Evolutionary conservation across 2,113 vertebrate genomes (phyloP).

Genomic region (Maylandia zebra): DNA sequence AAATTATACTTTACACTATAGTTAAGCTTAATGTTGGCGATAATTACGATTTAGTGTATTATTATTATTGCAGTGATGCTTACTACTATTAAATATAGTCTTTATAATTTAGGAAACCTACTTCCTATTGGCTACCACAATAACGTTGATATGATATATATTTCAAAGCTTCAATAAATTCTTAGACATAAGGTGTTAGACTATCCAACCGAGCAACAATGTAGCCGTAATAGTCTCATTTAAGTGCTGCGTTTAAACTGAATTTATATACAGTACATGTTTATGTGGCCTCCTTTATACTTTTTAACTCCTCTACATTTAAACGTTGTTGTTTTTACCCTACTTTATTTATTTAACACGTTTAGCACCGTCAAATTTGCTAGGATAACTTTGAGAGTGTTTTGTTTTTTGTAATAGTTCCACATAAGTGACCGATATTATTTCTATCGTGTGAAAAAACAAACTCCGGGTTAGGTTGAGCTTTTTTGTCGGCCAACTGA

Average conservation of each 20-base stretch:
- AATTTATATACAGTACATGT: background rate
- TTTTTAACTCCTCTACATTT: background rate
- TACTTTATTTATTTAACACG: background rate
- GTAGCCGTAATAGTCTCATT: background rate
- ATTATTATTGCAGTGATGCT: background rate
- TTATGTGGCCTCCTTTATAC: background rate
- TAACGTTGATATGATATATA: background rate
- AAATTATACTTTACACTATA: background rate
- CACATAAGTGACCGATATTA: background rate
- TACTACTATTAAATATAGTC: background rate
- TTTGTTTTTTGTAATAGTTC: background rate
- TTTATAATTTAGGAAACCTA: background rate
- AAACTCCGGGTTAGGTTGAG: constrained; percentile 32
- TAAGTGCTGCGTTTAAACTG: background rate
- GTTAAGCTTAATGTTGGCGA: background rate
- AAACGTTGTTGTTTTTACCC: background rate
- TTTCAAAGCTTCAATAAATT: background rate
- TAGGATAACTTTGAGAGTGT: background rate
- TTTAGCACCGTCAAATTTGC: background rate
- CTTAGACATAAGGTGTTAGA: background rate
- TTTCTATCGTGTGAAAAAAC: background rate
- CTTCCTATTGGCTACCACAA: background rate
- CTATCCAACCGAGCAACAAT: background rate
- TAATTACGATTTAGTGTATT: background rate
- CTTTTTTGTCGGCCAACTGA: constrained; percentile 1